Conservation (phyloP, 2,797 vertebrate species). For the Chrysocyon brachyurus region DNA sequence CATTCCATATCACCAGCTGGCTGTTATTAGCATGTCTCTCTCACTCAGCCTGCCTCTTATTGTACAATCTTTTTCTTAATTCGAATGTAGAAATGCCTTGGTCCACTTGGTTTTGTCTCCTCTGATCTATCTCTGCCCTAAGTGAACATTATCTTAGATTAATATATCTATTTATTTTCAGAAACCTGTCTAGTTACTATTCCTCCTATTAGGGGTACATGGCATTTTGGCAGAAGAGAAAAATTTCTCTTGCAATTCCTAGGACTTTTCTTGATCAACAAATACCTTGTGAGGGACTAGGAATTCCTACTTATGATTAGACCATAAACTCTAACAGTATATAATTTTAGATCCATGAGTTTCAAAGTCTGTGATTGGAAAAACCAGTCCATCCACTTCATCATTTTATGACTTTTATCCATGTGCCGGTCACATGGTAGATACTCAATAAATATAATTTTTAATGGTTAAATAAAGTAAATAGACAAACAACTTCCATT, state of each 20-base stretch:
- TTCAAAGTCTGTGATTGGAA: slow-evolving; percentile 2
- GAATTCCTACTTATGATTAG: slow-evolving; percentile 11
- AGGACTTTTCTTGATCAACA: slow-evolving; percentile 15
- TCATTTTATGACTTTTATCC: not conserved
- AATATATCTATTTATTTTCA: slow-evolving; percentile 37
- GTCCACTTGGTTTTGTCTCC: not conserved
- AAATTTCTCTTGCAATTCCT: slow-evolving; percentile 11
- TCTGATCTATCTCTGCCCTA: not conserved
- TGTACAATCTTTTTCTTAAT: not conserved
- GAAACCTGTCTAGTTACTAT: slow-evolving; percentile 30
- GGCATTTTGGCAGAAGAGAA: not conserved
- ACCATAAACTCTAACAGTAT: not conserved
- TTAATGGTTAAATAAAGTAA: slow-evolving; percentile 15
- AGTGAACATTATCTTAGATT: slow-evolving; percentile 37
- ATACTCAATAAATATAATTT: not conserved
- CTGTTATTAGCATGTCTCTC: fast-evolving
- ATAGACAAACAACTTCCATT: slow-evolving; percentile 11
- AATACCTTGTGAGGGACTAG: not conserved
- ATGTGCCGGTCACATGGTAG: not conserved
- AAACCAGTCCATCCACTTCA: not conserved
- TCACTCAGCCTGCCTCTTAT: not conserved
- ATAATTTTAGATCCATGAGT: not conserved
- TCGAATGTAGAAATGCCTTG: not conserved
- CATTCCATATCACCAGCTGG: not conserved
- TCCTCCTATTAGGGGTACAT: not conserved